Evolutionary conservation across 2,888 invertebrate species (phyloP).

Genomic region (Melieria crassipennis): DNA sequence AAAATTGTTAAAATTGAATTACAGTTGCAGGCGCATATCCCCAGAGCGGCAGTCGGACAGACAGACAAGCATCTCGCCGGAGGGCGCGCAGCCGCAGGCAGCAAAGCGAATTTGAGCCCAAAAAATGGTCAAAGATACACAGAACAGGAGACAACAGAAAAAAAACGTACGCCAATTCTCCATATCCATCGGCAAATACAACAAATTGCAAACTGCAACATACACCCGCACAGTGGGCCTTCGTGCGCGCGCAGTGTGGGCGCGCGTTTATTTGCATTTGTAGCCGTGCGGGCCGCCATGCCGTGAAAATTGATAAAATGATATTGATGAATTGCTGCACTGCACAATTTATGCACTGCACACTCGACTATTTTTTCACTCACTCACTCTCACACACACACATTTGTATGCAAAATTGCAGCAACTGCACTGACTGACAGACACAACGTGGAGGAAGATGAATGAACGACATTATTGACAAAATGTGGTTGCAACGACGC

Average conservation of each 20-base stretch:
- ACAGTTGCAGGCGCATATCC: conserved; percentile 49
- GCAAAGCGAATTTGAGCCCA: not conserved
- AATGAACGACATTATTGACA: conserved; percentile 44
- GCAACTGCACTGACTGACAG: not conserved
- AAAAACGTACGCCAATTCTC: not conserved
- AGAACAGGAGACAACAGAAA: not conserved
- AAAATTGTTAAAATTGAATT: conserved; percentile 63
- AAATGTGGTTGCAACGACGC: conserved; percentile 4
- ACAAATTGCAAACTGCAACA: conserved; percentile 27
- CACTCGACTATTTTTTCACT: conserved; percentile 23
- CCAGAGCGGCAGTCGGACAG: conserved; percentile 24
- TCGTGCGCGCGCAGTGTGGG: not conserved
- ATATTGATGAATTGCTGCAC: conserved; percentile 62
- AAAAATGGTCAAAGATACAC: not conserved
- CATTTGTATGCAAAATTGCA: not conserved
- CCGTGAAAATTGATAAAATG: conserved; percentile 62
- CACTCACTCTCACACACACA: conserved; percentile 16
- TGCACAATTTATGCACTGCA: conserved; percentile 41
- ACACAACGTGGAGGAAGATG: conserved; percentile 26
- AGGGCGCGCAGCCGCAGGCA: not conserved
- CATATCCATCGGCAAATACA: conserved; percentile 21
- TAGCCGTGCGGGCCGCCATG: conserved; percentile 35
- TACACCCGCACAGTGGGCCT: not conserved
- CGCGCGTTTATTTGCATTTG: conserved; percentile 2
- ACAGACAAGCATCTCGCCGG: not conserved